Conservation (phyloP, 2,797 vertebrate genomes). For the Molossus alvarezi region DNA sequence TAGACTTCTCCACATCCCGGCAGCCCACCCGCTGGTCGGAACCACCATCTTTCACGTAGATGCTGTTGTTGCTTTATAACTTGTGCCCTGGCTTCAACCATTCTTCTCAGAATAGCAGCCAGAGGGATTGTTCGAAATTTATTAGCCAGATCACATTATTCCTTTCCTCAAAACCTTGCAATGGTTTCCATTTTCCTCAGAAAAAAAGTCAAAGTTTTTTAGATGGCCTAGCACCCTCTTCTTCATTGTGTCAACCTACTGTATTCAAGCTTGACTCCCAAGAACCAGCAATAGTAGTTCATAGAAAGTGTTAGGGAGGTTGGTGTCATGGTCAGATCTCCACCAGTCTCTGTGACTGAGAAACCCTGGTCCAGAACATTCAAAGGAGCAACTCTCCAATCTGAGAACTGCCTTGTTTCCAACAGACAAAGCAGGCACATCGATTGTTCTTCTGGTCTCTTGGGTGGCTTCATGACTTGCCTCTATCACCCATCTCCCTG, state of each 20-base stretch:
- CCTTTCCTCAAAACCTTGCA: neutral
- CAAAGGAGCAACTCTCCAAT: neutral
- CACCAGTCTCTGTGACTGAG: neutral
- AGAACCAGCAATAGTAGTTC: neutral
- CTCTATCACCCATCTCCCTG: neutral
- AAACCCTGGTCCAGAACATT: neutral
- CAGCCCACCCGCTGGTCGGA: neutral
- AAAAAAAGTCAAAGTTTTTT: neutral
- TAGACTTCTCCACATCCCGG: neutral
- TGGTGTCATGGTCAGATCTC: neutral
- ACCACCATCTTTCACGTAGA: neutral
- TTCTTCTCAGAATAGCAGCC: neutral
- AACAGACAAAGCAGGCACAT: neutral
- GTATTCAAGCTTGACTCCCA: neutral
- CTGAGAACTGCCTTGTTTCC: neutral
- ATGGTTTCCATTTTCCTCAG: neutral
- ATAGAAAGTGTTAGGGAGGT: neutral
- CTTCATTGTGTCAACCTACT: neutral
- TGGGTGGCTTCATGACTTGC: neutral
- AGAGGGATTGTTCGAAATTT: neutral
- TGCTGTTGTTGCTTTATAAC: neutral
- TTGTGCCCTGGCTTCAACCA: neutral
- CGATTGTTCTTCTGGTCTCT: neutral
- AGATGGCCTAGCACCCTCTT: rapidly evolving
- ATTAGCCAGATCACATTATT: neutral